A percentile compares a stretch with the other conserved stretches of the same genome.
These are phyloP conservation scores for Upupa epops DNA, from an alignment of 2,113 vertebrate species.

Conservation along the genomic window DNA sequence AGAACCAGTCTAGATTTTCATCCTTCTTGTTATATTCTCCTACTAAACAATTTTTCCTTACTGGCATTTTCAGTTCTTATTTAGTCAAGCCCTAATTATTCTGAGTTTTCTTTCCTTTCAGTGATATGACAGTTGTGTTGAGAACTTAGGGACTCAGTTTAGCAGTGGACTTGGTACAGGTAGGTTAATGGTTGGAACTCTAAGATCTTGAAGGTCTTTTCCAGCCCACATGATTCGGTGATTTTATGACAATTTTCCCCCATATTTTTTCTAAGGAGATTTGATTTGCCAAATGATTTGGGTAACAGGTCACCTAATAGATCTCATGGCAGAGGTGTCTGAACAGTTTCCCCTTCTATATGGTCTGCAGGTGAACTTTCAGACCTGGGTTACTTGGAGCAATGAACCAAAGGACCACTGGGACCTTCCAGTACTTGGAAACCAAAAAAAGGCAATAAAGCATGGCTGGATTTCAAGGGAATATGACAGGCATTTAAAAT, in stretches of 20 bases:
- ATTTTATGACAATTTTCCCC: too few relatives aligned
- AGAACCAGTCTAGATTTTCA: too few relatives aligned
- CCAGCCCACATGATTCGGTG: too few relatives aligned
- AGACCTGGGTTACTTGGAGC: not conserved
- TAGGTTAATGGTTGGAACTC: too few relatives aligned
- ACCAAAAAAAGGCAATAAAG: not conserved
- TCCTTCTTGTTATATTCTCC: not conserved
- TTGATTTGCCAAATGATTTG: not conserved
- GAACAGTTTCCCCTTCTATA: not conserved
- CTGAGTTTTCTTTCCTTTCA: not conserved
- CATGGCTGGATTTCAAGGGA: not conserved
- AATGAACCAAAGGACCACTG: not conserved
- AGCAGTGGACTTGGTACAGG: too few relatives aligned
- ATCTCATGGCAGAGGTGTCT: not conserved
- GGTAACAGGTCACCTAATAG: not conserved
- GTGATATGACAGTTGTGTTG: not conserved
- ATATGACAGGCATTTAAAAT: not conserved
- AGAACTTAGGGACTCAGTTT: too few relatives aligned
- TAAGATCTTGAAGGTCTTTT: too few relatives aligned
- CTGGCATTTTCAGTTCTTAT: not conserved
- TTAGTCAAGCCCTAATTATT: not conserved
- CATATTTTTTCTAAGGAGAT: not conserved
- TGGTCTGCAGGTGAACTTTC: not conserved
- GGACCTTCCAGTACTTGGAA: not conserved
- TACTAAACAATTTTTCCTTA: not conserved